These are phyloP conservation scores for Dasysyrphus tricinctus DNA, from an alignment of 2,888 invertebrate genomes.

Conservation along the genomic window DNA sequence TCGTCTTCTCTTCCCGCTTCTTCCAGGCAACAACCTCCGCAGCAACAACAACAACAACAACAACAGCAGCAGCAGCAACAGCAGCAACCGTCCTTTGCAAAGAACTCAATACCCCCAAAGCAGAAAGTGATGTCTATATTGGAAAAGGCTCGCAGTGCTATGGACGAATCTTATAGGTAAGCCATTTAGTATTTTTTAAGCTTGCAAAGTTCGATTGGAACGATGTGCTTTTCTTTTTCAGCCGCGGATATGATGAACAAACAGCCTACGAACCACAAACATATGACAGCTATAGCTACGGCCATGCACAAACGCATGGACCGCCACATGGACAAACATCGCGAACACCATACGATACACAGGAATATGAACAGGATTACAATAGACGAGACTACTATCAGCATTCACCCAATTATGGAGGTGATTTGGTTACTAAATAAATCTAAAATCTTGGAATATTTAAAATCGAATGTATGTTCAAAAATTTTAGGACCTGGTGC, in stretches of 20 bases:
- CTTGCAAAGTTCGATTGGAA: background rate
- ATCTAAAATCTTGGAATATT: background rate
- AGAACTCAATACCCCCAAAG: constrained; percentile 87
- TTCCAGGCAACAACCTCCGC: constrained; percentile 74
- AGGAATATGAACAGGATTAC: constrained; percentile 82
- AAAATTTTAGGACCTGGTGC: constrained; percentile 73
- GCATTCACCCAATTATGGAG: constrained; percentile 82
- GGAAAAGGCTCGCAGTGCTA: constrained; percentile 91
- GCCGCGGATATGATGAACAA: constrained; percentile 82
- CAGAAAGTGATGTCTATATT: constrained; percentile 93
- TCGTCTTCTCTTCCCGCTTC: constrained; percentile 74
- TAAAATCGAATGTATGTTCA: background rate
- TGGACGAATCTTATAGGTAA: constrained; percentile 90
- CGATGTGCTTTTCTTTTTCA: constrained; percentile 55
- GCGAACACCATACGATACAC: constrained; percentile 80
- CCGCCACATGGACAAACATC: constrained; percentile 79
- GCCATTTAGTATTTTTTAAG: constrained; percentile 74
- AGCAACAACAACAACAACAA: constrained; percentile 61
- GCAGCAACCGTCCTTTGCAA: constrained; percentile 81
- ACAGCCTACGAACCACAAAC: constrained; percentile 81
- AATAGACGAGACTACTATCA: constrained; percentile 82
- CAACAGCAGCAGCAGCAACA: constrained; percentile 72
- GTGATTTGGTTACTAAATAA: constrained; percentile 72
- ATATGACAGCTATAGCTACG: constrained; percentile 81
- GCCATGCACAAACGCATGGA: constrained; percentile 77